Percentiles rank a stretch among this genome's conserved stretches.
Conservation (phyloP, 2,113 vertebrate species). For the Oceanodroma tethys region DNA sequence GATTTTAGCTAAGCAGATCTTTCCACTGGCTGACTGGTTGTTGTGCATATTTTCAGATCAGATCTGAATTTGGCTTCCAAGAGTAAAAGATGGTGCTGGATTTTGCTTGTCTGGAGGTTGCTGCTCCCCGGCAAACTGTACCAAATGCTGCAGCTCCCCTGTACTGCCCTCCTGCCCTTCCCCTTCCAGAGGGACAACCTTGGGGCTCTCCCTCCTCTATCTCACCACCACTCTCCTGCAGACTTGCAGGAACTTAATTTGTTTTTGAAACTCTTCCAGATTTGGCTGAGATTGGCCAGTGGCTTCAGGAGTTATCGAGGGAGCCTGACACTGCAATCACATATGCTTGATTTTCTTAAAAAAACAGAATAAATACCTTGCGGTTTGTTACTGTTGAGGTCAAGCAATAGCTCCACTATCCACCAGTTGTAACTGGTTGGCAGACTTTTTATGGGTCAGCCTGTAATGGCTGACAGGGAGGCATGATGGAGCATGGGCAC, state of each 20-base stretch:
- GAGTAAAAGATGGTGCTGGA: background rate
- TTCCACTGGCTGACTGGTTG: background rate
- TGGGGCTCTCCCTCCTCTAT: background rate
- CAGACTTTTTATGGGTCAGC: background rate
- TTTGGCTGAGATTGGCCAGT: background rate
- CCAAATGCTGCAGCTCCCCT: background rate
- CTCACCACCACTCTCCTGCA: fast-evolving
- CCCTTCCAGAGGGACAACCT: background rate
- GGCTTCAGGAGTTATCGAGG: background rate
- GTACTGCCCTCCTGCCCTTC: background rate
- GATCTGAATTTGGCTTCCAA: background rate
- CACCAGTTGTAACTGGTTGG: background rate
- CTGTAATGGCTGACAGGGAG: background rate
- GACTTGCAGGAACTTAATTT: background rate
- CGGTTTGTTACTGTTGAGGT: background rate
- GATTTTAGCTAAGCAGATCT: background rate
- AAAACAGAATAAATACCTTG: background rate
- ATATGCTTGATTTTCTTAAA: background rate
- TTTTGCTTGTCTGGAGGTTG: background rate
- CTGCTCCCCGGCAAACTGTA: background rate
- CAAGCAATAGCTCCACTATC: background rate
- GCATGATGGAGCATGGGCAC: background rate
- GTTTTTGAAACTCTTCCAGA: background rate
- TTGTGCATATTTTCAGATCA: background rate
- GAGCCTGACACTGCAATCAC: background rate